Evolutionary conservation across 2,888 invertebrate species (phyloP).

Genomic region (Heteromurus nitidus): DNA sequence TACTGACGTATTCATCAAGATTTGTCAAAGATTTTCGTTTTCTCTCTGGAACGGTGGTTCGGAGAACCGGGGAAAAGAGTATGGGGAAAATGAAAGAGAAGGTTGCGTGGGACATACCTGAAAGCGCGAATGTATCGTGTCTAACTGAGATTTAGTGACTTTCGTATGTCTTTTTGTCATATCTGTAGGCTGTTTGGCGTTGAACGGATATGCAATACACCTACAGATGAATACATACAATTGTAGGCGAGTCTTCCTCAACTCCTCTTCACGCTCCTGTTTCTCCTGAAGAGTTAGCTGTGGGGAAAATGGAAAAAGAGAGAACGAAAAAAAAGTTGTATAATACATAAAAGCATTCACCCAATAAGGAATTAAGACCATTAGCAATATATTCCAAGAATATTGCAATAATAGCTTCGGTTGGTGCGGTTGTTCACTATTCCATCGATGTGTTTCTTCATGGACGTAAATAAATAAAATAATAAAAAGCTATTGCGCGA

Average conservation of each 20-base stretch:
- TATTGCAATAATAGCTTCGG: no score
- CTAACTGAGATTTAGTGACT: constrained; percentile 96
- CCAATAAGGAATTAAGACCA: not conserved
- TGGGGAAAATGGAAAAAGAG: constrained; percentile 8
- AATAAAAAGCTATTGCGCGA: not conserved
- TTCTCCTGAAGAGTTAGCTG: constrained; percentile 81
- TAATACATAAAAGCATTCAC: not conserved
- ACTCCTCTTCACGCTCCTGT: constrained; percentile 96
- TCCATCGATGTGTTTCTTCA: no score
- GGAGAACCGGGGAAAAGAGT: not conserved
- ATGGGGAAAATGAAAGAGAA: not conserved
- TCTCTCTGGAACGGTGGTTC: not conserved
- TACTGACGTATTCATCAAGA: not conserved
- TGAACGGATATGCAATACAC: constrained; percentile 99
- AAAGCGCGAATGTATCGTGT: constrained; percentile 94
- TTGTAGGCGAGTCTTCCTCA: constrained; percentile 94
- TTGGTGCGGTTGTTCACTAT: not conserved
- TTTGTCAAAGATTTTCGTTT: not conserved
- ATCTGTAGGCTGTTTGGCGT: constrained; percentile 99
- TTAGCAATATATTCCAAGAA: constrained; percentile 3
- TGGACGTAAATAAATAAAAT: no score
- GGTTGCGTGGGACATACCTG: constrained; percentile 80
- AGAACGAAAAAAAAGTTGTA: not conserved
- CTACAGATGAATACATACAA: constrained; percentile 98
- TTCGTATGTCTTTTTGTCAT: constrained; percentile 97